Conservation (phyloP, 2,888 invertebrate genomes). For the Serripes groenlandicus region DNA sequence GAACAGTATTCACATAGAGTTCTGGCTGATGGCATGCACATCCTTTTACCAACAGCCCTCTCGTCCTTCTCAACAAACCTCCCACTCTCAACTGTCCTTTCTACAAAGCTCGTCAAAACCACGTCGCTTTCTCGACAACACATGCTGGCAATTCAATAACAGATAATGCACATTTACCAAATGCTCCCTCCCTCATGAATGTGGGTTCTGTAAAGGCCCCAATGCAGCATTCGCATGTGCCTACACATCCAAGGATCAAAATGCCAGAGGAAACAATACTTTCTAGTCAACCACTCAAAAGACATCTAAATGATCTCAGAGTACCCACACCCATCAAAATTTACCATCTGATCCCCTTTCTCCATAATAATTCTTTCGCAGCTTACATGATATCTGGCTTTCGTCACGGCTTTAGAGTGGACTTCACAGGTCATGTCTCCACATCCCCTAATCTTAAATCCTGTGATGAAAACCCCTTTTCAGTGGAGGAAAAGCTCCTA, state of each 20-base stretch:
- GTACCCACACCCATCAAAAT: background rate
- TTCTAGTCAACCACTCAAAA: background rate
- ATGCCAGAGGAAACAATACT: too few species aligned
- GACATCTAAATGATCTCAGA: background rate
- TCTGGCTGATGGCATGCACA: too few species aligned
- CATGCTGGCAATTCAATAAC: background rate
- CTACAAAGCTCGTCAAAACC: too few species aligned
- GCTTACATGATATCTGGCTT: conserved; percentile 9
- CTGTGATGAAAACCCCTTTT: conserved; percentile 8
- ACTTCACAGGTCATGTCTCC: too few species aligned
- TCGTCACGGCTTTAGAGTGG: too few species aligned
- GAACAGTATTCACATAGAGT: too few species aligned
- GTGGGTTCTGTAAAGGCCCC: conserved; percentile 1
- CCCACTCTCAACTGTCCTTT: too few species aligned
- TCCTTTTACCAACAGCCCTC: too few species aligned
- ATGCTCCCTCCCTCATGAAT: conserved; percentile 7
- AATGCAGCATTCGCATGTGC: background rate
- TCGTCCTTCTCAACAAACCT: too few species aligned
- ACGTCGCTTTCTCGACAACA: conserved; percentile 17
- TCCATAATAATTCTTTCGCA: background rate
- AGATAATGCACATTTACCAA: background rate
- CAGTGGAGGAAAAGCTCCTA: conserved; percentile 29
- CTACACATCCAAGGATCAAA: background rate
- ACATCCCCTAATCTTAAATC: conserved; percentile 3
- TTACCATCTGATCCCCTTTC: background rate